Evolutionary conservation across 1,140 invertebrate species (phyloP).

Genomic region (Helicoverpa zea): DNA sequence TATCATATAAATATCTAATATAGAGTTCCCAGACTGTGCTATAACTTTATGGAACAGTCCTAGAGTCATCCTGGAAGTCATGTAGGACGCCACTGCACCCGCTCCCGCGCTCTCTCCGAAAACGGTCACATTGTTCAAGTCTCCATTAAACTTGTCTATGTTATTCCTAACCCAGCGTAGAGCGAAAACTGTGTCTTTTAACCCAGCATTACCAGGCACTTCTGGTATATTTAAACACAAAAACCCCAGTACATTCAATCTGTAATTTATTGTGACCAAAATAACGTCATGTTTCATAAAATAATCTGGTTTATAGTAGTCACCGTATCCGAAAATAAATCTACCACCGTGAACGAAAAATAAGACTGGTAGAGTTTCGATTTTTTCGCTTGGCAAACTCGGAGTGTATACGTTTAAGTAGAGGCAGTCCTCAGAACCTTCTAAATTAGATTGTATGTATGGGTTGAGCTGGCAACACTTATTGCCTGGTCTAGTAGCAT

Average conservation of each 20-base stretch:
- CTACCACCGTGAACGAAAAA: conserved; percentile 88
- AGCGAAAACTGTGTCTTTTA: conserved; percentile 89
- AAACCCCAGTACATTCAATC: conserved; percentile 89
- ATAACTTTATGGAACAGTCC: conserved; percentile 87
- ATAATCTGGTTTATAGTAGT: conserved; percentile 88
- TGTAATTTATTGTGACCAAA: conserved; percentile 90
- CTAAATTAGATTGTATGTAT: conserved; percentile 74
- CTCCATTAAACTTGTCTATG: conserved; percentile 90
- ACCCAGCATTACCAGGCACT: conserved; percentile 89
- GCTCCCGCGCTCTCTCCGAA: conserved; percentile 93
- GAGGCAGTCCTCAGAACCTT: conserved; percentile 83
- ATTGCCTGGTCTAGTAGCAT: conserved; percentile 87
- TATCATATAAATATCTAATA: conserved; percentile 86
- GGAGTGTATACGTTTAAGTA: conserved; percentile 84
- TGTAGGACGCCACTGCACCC: conserved; percentile 89
- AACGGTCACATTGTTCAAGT: conserved; percentile 90
- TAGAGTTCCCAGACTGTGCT: conserved; percentile 88
- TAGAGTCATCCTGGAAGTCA: conserved; percentile 89
- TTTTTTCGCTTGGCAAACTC: conserved; percentile 65
- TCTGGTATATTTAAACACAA: conserved; percentile 87
- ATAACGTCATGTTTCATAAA: conserved; percentile 89
- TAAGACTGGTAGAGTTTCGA: conserved; percentile 83
- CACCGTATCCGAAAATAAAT: conserved; percentile 84
- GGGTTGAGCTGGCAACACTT: conserved; percentile 84
- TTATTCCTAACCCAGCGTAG: conserved; percentile 83